These are phyloP conservation scores for Sebastes matsubarae DNA, from an alignment of 2,797 vertebrate species.

Conservation along the genomic window DNA sequence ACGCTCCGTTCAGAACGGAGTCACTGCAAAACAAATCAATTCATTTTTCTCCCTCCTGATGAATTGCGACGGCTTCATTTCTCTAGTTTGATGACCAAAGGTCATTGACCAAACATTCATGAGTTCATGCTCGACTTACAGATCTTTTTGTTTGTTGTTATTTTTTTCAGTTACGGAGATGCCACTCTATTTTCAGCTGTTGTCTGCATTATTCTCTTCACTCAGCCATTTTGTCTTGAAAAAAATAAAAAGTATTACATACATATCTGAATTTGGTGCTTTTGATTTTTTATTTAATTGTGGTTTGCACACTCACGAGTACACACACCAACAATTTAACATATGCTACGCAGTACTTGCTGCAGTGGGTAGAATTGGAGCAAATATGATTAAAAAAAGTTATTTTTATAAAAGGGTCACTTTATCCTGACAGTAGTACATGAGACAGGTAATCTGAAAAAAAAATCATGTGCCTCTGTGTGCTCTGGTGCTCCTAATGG, in stretches of 20 bases:
- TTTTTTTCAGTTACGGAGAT: slow-evolving; percentile 93
- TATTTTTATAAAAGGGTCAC: too few relatives aligned
- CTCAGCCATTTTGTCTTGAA: slow-evolving; percentile 99
- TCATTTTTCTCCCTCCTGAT: slow-evolving; percentile 64
- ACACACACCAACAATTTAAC: not conserved
- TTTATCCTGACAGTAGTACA: too few relatives aligned
- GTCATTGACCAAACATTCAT: slow-evolving; percentile 92
- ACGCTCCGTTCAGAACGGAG: slow-evolving; percentile 93
- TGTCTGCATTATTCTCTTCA: slow-evolving; percentile 99
- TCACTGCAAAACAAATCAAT: slow-evolving; percentile 88
- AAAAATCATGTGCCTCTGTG: too few relatives aligned
- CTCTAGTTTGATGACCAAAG: slow-evolving; percentile 89
- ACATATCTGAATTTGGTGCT: slow-evolving; percentile 77
- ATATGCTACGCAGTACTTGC: not conserved
- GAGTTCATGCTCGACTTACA: slow-evolving; percentile 67
- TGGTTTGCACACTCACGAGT: not conserved
- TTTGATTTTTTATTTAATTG: slow-evolving; percentile 18
- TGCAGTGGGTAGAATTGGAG: too few relatives aligned
- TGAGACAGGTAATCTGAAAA: too few relatives aligned
- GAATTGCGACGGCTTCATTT: slow-evolving; percentile 67
- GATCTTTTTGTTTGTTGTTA: slow-evolving; percentile 87
- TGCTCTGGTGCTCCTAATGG: too few relatives aligned
- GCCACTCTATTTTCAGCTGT: slow-evolving; percentile 98
- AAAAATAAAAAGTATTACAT: slow-evolving; percentile 89
- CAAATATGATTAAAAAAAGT: too few relatives aligned